Evolutionary conservation across 2,888 invertebrate genomes (phyloP).

Genomic region (Melanargia galathea): DNA sequence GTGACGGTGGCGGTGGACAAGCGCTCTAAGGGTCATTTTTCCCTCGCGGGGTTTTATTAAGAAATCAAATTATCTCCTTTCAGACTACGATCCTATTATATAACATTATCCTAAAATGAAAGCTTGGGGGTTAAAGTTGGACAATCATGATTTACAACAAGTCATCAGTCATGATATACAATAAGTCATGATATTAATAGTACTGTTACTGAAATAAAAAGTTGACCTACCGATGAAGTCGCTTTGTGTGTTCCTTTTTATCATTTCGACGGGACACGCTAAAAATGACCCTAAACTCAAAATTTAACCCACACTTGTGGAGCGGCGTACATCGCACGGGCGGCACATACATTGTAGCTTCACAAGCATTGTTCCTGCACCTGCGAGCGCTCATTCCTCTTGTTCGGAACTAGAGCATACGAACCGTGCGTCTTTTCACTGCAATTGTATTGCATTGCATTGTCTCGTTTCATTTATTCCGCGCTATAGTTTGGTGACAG

Average conservation of each 20-base stretch:
- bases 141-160: no score
- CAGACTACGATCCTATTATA: background rate
- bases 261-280: background rate
- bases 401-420: conserved; percentile 75
- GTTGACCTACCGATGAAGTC: no score
- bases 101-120: conserved; percentile 11
- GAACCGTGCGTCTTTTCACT: conserved; percentile 69
- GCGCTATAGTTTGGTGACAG: conserved; percentile 55
- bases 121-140: no score
- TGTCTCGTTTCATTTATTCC: conserved; percentile 73
- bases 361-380: conserved; percentile 63
- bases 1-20: no score
- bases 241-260: background rate
- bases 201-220: no score
- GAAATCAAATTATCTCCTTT: background rate
- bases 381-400: conserved; percentile 68
- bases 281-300: conserved; percentile 27
- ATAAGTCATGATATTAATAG: no score
- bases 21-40: no score
- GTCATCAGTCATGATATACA: no score
- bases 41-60: no score
- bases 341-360: conserved; percentile 43
- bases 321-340: conserved; percentile 52
- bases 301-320: conserved; percentile 46
- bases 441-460: conserved; percentile 75